phyloP scores from a whole-genome alignment of 2,113 vertebrate species.

The Nanorana parkeri region DNA sequence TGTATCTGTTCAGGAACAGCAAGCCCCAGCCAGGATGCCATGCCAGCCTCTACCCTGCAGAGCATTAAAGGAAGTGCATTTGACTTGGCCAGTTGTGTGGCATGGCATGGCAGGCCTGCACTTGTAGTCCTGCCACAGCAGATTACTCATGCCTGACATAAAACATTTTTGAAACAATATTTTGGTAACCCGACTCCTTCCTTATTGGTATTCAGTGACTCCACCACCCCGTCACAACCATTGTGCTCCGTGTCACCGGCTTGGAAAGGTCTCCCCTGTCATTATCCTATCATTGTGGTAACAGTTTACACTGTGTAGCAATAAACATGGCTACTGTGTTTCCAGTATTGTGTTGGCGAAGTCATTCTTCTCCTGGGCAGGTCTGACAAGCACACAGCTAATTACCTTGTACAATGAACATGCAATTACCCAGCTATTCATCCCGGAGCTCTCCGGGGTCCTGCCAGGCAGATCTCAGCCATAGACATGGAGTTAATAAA shows the following conservation, averaged over 20 bases:
- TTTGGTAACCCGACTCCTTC: no score
- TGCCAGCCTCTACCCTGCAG: no score
- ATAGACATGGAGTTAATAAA: no score
- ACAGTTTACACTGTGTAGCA: conserved; percentile 7
- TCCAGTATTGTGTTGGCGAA: background rate
- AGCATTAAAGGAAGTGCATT: no score
- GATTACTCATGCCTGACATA: no score
- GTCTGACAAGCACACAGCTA: background rate
- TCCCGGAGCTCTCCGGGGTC: background rate
- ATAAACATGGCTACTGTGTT: background rate
- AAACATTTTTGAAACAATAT: no score
- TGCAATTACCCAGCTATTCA: conserved; percentile 1
- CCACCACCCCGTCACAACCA: background rate
- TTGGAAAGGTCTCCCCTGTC: background rate
- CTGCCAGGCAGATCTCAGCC: no score
- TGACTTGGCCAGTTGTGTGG: no score
- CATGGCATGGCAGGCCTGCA: no score
- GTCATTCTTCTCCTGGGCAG: background rate
- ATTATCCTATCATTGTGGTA: conserved; percentile 16
- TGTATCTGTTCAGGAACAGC: no score
- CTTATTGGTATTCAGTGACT: background rate
- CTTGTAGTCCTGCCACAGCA: no score
- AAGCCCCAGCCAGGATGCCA: no score
- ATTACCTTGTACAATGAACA: background rate
- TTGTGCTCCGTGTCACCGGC: background rate